phyloP scores from a whole-genome alignment of 1,140 invertebrate species.

The Ylistrum balloti region DNA sequence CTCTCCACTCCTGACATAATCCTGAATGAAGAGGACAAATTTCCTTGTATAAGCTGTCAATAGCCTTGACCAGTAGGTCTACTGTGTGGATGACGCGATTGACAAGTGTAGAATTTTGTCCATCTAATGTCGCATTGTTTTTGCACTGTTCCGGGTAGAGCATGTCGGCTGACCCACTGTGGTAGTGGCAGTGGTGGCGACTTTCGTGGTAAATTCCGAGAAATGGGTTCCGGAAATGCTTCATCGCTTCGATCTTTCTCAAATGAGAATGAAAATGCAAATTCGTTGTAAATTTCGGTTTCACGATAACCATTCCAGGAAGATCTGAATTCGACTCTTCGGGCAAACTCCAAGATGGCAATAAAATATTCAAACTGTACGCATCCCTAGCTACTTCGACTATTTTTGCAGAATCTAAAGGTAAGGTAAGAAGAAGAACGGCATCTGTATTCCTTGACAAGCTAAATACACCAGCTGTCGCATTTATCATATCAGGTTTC shows the following conservation, averaged over 20 bases:
- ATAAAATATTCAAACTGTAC: not conserved
- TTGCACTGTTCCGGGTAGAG: slow-evolving; percentile 51
- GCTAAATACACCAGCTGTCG: not conserved
- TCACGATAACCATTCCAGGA: slow-evolving; percentile 37
- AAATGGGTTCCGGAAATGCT: not conserved
- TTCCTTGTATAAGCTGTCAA: slow-evolving; percentile 56
- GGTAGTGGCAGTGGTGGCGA: slow-evolving; percentile 49
- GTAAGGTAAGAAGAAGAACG: not conserved
- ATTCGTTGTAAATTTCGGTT: not conserved
- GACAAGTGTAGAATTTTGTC: not conserved
- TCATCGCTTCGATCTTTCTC: slow-evolving; percentile 30
- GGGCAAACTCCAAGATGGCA: not conserved
- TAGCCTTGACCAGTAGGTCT: slow-evolving; percentile 32
- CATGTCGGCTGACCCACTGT: slow-evolving; percentile 29
- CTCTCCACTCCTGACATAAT: slow-evolving; percentile 51
- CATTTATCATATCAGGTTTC: slow-evolving; percentile 25
- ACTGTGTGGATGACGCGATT: slow-evolving; percentile 51
- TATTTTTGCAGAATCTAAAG: not conserved
- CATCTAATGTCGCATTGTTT: slow-evolving; percentile 42
- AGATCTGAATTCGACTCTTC: not conserved
- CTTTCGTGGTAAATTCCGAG: slow-evolving; percentile 48
- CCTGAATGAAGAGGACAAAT: slow-evolving; percentile 57
- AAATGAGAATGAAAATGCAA: not conserved
- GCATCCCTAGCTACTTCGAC: not conserved
- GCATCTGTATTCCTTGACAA: not conserved